Evolutionary conservation across 2,797 vertebrate genomes (phyloP), one percentile per base, ranked within the genome.

Genomic region (Ciconia nigra): DNA sequence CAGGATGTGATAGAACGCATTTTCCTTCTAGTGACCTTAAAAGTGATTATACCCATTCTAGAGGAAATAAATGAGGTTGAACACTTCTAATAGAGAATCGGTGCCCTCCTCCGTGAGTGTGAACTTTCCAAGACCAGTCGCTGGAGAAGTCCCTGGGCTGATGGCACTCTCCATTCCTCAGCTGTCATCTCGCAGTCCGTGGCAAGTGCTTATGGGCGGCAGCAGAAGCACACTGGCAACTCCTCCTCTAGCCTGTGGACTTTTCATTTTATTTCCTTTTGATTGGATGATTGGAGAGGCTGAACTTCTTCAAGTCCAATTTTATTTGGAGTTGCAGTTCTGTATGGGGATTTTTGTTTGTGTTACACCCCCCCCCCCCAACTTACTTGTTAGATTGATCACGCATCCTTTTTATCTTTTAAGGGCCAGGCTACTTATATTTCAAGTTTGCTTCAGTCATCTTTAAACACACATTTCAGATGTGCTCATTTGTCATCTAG

Each of bases 191-290:
- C 0, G 0, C n/a, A 73, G 65, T 31, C 59, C 61, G 7, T 6
- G 47, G 6, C 35, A 49, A 42, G 22, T 58, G 61, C 37, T 88
- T 37, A 12, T 33, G 47, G 63, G 24, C 9, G 7, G 51, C 59
- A 77, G 41, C 6, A 25, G 83, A 61, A 65, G 46, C 59, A 65
- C 10, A 12, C 19, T 51, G 52, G 35, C 69, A 73, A 28, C 15
- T 52, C n/a, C 51, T 87, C 39, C 44, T 89, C n/a, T 42, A 24
- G 35, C 57, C 54, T 39, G 13, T 17, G n/a, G 21, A 65, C 21
- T 87, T 92, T n/a, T 52, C 11, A 28, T 47, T 87, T 82, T 67
- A 71, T 78, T 93, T 91, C 31, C 37, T 55, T 72, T 72, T 35
- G 61, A 42, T 3, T 21, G 39, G 12, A 31, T 61, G 37, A 24